Evolutionary conservation across 2,888 invertebrate species (phyloP), one percentile per base, ranked within the genome.

Genomic region (Chymomyza amoena): DNA sequence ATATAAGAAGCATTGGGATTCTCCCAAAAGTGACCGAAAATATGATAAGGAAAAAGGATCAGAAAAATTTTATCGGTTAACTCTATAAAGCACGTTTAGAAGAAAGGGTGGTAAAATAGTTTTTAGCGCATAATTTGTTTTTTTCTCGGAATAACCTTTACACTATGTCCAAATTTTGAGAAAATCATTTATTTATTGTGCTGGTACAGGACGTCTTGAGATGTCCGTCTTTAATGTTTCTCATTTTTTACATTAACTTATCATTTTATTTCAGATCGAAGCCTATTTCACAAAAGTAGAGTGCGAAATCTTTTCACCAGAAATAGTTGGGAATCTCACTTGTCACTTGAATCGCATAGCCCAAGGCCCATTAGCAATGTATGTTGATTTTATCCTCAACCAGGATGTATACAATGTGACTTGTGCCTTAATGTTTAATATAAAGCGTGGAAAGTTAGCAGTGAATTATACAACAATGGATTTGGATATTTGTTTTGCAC

Each of bases 301-400:
- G 10, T 77, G 78, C 32, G 39, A 57, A 0, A 69, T n/a, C 45
- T 28, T 59, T n/a, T 18, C 13, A 1, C 80, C 72, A 0, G 62
- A 70, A 13, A 0, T 73, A 10, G 1, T 69, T 2, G 10, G 13
- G 25, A 18, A 63, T 20, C 7, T 70, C 1, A 63, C 64, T 16
- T 79, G 78, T 39, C 15, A 10, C 36, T 6, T 77, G 2, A 68
- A 62, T 28, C 56, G 13, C 1, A 57, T 56, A 16, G 18, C 51
- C 0, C 15, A 54, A 20, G 50, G 18, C 9, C 10, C 28, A 13
- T 15, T 13, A 1, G 52, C 64, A 13, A 18, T 74, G 18, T 65
- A 64, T 15, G 69, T 13, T 2, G 69, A 73, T 16, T 56, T 73
- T 6, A 1, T 16, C 5, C 6, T 79, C 2, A 0, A 52, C 1